phyloP scores from a whole-genome alignment of 2,888 invertebrate genomes.

The Bhutanitis thaidina region DNA sequence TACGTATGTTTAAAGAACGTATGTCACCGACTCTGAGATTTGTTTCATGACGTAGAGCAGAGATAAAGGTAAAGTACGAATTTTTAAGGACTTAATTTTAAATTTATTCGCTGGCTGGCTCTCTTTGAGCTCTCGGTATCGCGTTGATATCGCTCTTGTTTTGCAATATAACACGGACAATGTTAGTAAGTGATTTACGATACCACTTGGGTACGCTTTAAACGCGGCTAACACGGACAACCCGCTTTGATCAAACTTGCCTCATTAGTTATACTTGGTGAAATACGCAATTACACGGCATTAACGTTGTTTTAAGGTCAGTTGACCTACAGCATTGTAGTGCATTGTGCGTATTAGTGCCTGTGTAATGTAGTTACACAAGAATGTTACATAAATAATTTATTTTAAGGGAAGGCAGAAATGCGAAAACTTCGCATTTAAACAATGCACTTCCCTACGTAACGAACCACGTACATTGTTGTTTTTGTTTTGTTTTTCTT shows the following conservation, averaged over 20 bases:
- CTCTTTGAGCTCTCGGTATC: neutral
- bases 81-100: slow-evolving; percentile 22
- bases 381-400: neutral
- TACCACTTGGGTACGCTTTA: slow-evolving; percentile 14
- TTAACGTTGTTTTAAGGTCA: slow-evolving; percentile 6
- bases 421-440: neutral
- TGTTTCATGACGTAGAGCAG: slow-evolving; percentile 50
- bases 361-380: neutral
- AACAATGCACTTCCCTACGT: slow-evolving; percentile 1
- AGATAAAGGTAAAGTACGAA: slow-evolving; percentile 25
- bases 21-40: slow-evolving; percentile 67
- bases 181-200: slow-evolving; percentile 24
- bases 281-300: slow-evolving; percentile 7
- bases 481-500: neutral
- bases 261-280: slow-evolving; percentile 14
- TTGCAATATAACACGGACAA: slow-evolving; percentile 9
- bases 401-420: neutral
- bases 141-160: neutral
- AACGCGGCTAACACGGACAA: slow-evolving; percentile 17
- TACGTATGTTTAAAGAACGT: slow-evolving; percentile 57
- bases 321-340: neutral
- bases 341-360: neutral
- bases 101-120: slow-evolving; percentile 24
- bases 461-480: neutral
- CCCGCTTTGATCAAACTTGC: slow-evolving; percentile 19